Evolutionary conservation across 2,888 invertebrate genomes (phyloP).

Genomic region (Athalia cordata): DNA sequence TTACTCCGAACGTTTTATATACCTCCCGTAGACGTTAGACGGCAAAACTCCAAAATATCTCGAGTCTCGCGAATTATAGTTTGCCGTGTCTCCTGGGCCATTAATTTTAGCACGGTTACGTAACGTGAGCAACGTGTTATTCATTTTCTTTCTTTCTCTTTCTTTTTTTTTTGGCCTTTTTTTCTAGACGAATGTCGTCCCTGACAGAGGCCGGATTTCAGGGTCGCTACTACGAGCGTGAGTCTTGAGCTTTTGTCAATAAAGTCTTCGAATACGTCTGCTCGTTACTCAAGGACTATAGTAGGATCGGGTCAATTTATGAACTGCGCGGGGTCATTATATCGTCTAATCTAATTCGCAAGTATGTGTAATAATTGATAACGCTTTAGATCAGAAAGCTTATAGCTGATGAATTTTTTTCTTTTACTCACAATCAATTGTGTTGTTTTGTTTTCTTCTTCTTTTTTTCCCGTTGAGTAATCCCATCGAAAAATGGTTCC

Average conservation of each 20-base stretch:
- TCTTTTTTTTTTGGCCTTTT: slow-evolving; percentile 12
- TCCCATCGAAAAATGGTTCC: not conserved
- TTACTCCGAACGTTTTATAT: not conserved
- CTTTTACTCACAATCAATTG: not conserved
- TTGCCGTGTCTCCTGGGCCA: slow-evolving; percentile 1
- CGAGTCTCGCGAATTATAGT: not conserved
- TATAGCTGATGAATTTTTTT: not conserved
- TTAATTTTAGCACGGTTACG: slow-evolving; percentile 43
- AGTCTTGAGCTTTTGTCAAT: slow-evolving; percentile 27
- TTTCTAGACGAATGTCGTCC: slow-evolving; percentile 16
- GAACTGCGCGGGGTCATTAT: not conserved
- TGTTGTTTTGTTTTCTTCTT: not conserved
- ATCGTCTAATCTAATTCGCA: not conserved
- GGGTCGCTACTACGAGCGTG: slow-evolving; percentile 42
- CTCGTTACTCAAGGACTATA: slow-evolving; percentile 14
- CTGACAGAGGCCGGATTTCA: slow-evolving; percentile 42
- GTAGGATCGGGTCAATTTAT: too few relatives aligned
- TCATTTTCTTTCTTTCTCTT: too few relatives aligned
- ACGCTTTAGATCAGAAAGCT: too few relatives aligned
- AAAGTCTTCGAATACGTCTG: not conserved
- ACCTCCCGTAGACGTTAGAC: not conserved
- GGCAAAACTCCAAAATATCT: not conserved
- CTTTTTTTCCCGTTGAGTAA: not conserved
- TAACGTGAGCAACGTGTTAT: slow-evolving; percentile 5
- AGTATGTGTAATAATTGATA: too few relatives aligned